A percentile compares a stretch with the other conserved stretches of the same genome.
Conservation (phyloP, 1,140 invertebrate species). For the Bombyx mori region DNA sequence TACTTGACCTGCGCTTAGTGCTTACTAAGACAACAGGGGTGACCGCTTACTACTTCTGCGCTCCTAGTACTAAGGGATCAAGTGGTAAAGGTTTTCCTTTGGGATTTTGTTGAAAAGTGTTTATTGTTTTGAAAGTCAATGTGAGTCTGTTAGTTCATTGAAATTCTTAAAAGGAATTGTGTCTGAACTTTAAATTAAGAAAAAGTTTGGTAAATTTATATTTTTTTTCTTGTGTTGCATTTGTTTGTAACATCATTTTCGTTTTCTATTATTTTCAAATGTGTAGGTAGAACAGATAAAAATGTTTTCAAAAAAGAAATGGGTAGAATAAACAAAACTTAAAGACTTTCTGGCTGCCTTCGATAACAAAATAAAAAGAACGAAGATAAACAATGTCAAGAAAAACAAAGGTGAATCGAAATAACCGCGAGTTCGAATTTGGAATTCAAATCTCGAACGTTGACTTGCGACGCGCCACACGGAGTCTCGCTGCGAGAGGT, state of each 20-base stretch:
- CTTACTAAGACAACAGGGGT: conserved; percentile 70
- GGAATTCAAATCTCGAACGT: conserved; percentile 70
- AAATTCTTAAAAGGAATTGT: no score
- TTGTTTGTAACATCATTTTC: no score
- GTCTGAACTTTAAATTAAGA: no score
- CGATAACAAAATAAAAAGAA: conserved; percentile 61
- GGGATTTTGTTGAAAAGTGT: background rate
- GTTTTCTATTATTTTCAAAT: no score
- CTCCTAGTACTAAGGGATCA: conserved; percentile 13
- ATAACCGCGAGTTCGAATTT: conserved; percentile 59
- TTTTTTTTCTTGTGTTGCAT: no score
- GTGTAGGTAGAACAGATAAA: no score
- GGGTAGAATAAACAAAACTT: no score
- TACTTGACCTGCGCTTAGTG: conserved; percentile 67
- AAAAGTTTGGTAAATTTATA: no score
- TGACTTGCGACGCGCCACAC: conserved; percentile 36
- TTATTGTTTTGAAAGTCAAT: no score
- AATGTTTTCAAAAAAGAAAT: no score
- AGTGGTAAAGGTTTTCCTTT: conserved; percentile 7
- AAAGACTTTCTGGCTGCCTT: background rate
- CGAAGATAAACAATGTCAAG: conserved; percentile 63
- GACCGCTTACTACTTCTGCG: conserved; percentile 37
- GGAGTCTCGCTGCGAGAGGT: conserved; percentile 8
- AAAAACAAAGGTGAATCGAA: conserved; percentile 67
- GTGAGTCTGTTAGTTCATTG: no score